Percentiles rank a stretch among this genome's conserved stretches.
These are phyloP conservation scores for Numenius arquata DNA, from an alignment of 2,113 vertebrate species.

Conservation along the genomic window DNA sequence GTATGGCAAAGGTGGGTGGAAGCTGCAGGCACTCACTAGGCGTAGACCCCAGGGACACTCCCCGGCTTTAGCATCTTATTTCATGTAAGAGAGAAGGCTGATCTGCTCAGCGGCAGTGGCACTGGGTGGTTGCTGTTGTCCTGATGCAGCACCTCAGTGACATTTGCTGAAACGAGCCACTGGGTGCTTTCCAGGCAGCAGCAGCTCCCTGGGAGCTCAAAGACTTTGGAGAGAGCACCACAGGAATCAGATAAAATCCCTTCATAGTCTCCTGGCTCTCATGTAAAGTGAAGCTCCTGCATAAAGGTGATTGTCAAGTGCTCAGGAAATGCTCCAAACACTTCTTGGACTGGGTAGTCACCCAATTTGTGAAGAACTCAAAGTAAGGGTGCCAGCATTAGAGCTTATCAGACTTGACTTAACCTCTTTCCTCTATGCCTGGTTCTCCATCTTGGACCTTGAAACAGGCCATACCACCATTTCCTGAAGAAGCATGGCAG, in stretches of 20 bases:
- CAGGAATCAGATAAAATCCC: neutral
- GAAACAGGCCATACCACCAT: neutral
- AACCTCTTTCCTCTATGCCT: neutral
- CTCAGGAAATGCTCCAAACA: neutral
- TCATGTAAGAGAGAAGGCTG: neutral
- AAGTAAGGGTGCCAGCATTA: neutral
- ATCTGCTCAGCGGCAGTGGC: neutral
- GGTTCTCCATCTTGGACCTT: neutral
- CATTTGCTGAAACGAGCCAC: neutral
- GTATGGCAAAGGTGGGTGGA: neutral
- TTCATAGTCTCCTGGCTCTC: neutral
- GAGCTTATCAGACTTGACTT: neutral
- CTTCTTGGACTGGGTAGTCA: neutral
- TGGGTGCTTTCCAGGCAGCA: neutral
- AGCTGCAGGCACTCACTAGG: neutral
- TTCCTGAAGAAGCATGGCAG: neutral
- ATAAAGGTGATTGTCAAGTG: neutral
- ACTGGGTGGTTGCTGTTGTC: neutral
- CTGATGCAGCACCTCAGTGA: neutral
- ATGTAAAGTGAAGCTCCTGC: neutral
- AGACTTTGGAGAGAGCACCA: neutral
- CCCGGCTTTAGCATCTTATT: neutral
- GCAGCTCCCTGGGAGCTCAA: neutral
- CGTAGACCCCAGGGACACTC: neutral
- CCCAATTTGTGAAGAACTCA: neutral